Evolutionary conservation across 2,888 invertebrate genomes (phyloP).

Genomic region (Scaptomyza caliginosa): DNA sequence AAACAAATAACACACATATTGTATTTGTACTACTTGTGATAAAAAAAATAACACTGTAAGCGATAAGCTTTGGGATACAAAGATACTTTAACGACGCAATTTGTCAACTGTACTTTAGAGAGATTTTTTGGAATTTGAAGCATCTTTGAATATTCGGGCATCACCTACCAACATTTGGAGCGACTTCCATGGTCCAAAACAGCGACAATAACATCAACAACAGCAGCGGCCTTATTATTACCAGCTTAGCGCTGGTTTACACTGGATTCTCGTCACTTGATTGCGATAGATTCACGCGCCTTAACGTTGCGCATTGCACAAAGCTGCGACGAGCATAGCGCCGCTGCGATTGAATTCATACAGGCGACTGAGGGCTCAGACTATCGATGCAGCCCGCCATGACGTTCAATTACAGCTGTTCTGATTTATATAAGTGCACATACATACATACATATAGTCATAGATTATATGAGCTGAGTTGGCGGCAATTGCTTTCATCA

Average conservation of each 20-base stretch:
- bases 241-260: constrained; percentile 36
- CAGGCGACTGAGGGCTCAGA: constrained; percentile 28
- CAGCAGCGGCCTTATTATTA: constrained; percentile 8
- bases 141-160: not conserved
- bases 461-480: constrained; percentile 14
- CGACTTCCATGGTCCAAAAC: constrained; percentile 32
- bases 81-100: constrained; percentile 16
- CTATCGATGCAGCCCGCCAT: constrained; percentile 34
- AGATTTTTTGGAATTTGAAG: not conserved
- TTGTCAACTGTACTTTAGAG: constrained; percentile 1
- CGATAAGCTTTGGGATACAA: constrained; percentile 39
- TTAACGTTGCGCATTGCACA: constrained; percentile 24
- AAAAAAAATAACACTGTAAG: constrained; percentile 23
- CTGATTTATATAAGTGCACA: constrained; percentile 1
- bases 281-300: constrained; percentile 15
- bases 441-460: too few relatives aligned
- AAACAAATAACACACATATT: constrained; percentile 45
- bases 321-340: constrained; percentile 17
- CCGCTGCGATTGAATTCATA: constrained; percentile 21
- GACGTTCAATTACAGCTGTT: constrained; percentile 40
- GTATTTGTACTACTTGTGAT: constrained; percentile 43
- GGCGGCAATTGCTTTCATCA: constrained; percentile 11
- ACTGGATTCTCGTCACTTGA: constrained; percentile 41
- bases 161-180: not conserved
- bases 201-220: not conserved